phyloP scores from a whole-genome alignment of 2,113 vertebrate species.

The Chaenogobius annularis region DNA sequence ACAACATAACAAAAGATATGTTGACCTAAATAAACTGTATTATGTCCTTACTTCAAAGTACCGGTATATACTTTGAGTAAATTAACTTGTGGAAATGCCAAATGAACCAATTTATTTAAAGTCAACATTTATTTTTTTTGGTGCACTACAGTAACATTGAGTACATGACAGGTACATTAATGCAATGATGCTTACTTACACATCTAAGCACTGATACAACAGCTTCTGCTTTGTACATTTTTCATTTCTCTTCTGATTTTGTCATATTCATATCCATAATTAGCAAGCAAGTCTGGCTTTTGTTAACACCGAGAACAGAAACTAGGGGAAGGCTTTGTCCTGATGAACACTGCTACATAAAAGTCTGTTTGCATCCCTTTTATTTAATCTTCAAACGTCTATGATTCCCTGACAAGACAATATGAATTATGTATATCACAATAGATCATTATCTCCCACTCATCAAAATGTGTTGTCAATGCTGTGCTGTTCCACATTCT shows the following conservation, averaged over 20 bases:
- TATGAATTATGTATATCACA: constrained; percentile 28
- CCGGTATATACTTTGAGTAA: too few relatives aligned
- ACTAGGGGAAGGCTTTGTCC: constrained; percentile 5
- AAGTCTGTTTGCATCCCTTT: constrained; percentile 11
- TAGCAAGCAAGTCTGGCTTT: background rate
- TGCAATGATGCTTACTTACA: background rate
- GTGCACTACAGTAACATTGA: background rate
- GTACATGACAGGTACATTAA: background rate
- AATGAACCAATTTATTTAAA: background rate
- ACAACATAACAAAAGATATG: background rate
- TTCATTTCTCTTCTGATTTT: background rate
- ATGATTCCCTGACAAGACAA: constrained; percentile 20
- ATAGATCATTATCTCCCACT: constrained; percentile 53
- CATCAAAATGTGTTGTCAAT: constrained; percentile 55
- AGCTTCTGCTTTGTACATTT: background rate
- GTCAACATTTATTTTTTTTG: background rate
- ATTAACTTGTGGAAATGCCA: too few relatives aligned
- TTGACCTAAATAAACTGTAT: background rate
- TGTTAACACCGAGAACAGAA: constrained; percentile 2
- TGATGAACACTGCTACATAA: constrained; percentile 8
- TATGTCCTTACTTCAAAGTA: background rate
- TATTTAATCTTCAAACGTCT: constrained; percentile 20
- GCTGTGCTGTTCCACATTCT: constrained; percentile 42
- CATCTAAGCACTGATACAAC: background rate
- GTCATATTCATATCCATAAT: constrained; percentile 1